These are phyloP conservation scores for Telenomus remus DNA, from an alignment of 1,140 invertebrate species.

Conservation along the genomic window DNA sequence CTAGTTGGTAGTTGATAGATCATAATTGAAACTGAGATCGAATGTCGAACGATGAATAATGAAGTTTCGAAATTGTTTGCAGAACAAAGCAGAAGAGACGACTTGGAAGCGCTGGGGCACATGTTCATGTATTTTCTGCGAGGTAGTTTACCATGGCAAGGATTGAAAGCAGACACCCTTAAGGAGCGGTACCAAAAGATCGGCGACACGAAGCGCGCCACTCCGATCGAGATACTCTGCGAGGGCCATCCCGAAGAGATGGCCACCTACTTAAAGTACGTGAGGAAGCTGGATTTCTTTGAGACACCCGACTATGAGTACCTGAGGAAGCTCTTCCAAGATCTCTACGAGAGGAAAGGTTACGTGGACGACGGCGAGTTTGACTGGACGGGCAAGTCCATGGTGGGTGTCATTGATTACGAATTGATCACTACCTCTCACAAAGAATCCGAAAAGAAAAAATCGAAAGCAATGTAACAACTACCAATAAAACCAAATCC, in stretches of 20 bases:
- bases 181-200: conserved; percentile 99
- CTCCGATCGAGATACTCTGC: conserved; percentile 97
- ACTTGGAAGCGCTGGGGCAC: conserved; percentile 98
- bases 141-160: conserved; percentile 99
- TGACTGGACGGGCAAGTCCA: conserved; percentile 98
- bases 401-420: conserved; percentile 78
- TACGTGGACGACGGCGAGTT: conserved; percentile 97
- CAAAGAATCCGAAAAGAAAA: conserved; percentile 2
- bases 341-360: conserved; percentile 94
- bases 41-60: too few species aligned
- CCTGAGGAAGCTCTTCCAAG: conserved; percentile 94
- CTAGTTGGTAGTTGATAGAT: too few species aligned
- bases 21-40: too few species aligned
- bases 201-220: conserved; percentile 98
- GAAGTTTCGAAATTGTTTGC: conserved; percentile 29
- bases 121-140: conserved; percentile 99
- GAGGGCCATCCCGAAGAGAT: conserved; percentile 98
- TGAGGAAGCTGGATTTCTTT: conserved; percentile 98
- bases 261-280: conserved; percentile 97
- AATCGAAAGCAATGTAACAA: conserved; percentile 4
- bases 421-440: conserved; percentile 8
- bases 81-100: conserved; percentile 99
- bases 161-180: conserved; percentile 98
- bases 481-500: conserved; percentile 1
- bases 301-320: conserved; percentile 99